Evolutionary conservation across 2,113 vertebrate genomes (phyloP), one percentile per base, ranked within the genome.

Genomic region (Pseudorasbora parva): DNA sequence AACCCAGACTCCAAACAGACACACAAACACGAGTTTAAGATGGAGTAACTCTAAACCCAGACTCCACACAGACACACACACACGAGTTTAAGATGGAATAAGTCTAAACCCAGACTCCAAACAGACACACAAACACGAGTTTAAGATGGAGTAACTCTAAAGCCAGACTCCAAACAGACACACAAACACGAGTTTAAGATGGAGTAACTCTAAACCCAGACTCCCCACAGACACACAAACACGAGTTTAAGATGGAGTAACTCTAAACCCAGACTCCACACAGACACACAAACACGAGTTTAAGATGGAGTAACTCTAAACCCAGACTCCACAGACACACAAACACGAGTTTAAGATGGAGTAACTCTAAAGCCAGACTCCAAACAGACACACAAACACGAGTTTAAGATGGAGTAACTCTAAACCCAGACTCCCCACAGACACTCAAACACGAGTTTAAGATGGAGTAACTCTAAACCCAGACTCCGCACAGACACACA

Each of bases 401-500:
- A 23, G 45, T 33, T 68, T 41, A 37, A 66, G 17, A 17, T 27
- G 17, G 27, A 66, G 1, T 54, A 21, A 54, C 17, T 54, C 51
- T 54, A 7, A 54, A 54, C 7, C 19, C 51, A 54, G 51, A 54
- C 51, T 54, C 6, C n/a, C n/a, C 72, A 83, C 72, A 76, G 27
- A 83, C 72, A 75, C 33, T 62, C 51, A 27, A 2, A 51, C 19
- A 64, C 25, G 17, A 23, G 45, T 33, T 68, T 41, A 37, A 66
- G 17, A 17, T 27, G 17, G 27, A 66, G 1, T 54, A 21, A 54
- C 17, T 54, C 51, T 54, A 7, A 54, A 54, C 7, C 19, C 51
- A 54, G 51, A 54, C 51, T 54, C 6, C n/a, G n/a, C 72, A 83
- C 72, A 76, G 27, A 83, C 72, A 75, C 33, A 74, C 51, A 27